Base-by-base conservation (phyloP, 2,888 invertebrate species). In the Tiliacea aurago region DNA sequence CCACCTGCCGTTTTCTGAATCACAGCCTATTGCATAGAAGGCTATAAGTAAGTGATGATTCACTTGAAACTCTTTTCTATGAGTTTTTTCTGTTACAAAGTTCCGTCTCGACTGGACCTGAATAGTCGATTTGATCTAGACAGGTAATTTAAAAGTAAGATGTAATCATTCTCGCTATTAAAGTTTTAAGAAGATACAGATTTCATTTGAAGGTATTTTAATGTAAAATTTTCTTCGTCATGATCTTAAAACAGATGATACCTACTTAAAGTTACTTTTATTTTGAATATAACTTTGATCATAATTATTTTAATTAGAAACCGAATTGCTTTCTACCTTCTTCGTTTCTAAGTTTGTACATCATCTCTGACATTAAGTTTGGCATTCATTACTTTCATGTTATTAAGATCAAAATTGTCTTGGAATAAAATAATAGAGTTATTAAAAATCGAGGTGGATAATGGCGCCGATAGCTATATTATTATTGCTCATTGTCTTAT, bases 1-100 rank as follows among this genome's bases (percentile, higher is more conserved):
- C 78, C 85, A 79, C 71, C 74, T 82, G 85, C 84, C 64, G 78
- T 78, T 80, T 71, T 77, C 55, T 81, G 73, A 78, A 70, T 78
- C 81, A 76, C 61, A 41, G 66, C 56, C 45, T 65, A 74, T 64
- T 70, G 64, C 47, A 41, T 75, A 53, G 56, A 37, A n/a, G 20
- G 15, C 20, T 71, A 63, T 49, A 43, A 70, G 28, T 66, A 62
- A 72, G 51, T 67, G 62, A 76, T 72, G 71, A 67, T 72, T 81
- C 83, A 76, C 47, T 69, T 66, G 43, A 58, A 15, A 9, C 11
- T 33, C 15, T 69, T 73, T 70, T 59, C 67, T 45, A 53, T 45
- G 9, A 37, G 20, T 47, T 76, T 64, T n/a, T 66, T 65, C 13
- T 13, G 5, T n/a, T 61, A n/a, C 28, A 62, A 62, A 61, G 58